Evolutionary conservation across 1,140 invertebrate species (phyloP).

Genomic region (Ceratosolen solmsi): DNA sequence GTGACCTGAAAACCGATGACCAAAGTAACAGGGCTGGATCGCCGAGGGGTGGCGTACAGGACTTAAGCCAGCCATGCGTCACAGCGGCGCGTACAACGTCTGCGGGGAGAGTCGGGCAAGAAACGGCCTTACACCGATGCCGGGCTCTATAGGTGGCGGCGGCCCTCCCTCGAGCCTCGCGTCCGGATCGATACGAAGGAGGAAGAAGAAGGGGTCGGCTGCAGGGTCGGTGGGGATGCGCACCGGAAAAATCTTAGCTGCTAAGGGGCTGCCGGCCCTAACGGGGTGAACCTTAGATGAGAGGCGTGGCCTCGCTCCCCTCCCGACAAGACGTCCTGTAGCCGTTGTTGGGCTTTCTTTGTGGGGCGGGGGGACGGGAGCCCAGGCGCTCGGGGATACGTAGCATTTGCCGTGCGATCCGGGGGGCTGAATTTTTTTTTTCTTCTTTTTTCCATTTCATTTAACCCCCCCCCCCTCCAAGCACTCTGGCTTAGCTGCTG

Average conservation of each 20-base stretch:
- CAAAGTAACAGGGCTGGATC: neutral
- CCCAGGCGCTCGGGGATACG: no score
- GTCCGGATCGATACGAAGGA: slow-evolving; percentile 65
- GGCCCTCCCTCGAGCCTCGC: slow-evolving; percentile 48
- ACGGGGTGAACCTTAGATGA: slow-evolving; percentile 71
- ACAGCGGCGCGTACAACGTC: neutral
- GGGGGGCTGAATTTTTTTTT: no score
- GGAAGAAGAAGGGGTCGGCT: slow-evolving; percentile 61
- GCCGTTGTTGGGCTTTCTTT: neutral
- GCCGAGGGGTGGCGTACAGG: neutral
- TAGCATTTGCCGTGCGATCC: no score
- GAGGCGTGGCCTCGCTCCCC: slow-evolving; percentile 68
- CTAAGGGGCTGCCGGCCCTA: slow-evolving; percentile 55
- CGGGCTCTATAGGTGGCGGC: neutral
- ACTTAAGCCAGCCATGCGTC: slow-evolving; percentile 51
- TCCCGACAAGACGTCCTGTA: no score
- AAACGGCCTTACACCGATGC: slow-evolving; percentile 5
- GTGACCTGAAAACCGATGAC: slow-evolving; percentile 17
- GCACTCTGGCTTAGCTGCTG: neutral
- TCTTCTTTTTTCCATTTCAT: no score
- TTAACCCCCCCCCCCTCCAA: neutral
- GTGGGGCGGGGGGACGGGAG: no score
- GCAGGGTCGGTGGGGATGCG: neutral
- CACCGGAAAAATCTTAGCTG: slow-evolving; percentile 70
- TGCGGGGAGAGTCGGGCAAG: slow-evolving; percentile 14